Conservation (phyloP, 2,797 vertebrate genomes). For the Triplophysa yarkandensis region DNA sequence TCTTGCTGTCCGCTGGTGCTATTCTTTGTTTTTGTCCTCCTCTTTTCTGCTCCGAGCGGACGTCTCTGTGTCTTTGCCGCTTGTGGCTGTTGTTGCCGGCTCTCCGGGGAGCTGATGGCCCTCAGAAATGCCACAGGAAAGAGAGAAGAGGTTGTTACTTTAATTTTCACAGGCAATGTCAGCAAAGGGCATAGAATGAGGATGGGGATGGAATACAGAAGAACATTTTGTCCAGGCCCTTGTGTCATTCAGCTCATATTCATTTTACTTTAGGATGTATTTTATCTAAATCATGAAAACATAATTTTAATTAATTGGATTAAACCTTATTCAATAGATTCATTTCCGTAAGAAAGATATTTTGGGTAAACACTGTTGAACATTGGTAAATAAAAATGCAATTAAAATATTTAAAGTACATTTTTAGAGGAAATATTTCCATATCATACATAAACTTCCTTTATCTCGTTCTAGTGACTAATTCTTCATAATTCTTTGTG, state of each 20-base stretch:
- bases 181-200: conserved; percentile 37
- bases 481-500: no score
- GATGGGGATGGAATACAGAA: conserved; percentile 23
- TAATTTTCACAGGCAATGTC: conserved; percentile 42
- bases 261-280: neutral
- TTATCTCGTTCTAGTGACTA: no score
- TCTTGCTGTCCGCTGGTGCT: conserved; percentile 52
- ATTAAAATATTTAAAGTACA: no score
- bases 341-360: no score
- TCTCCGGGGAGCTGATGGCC: conserved; percentile 54
- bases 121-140: conserved; percentile 54
- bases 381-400: no score
- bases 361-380: no score
- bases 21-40: conserved; percentile 58
- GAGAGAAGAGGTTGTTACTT: conserved; percentile 46
- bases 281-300: no score
- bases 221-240: conserved; percentile 7
- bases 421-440: no score
- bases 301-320: no score
- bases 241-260: neutral
- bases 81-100: conserved; percentile 50
- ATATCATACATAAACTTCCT: no score
- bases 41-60: conserved; percentile 60
- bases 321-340: no score
- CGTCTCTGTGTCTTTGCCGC: conserved; percentile 68